These are phyloP conservation scores for Carassius auratus DNA, from an alignment of 2,113 vertebrate genomes.

Conservation along the genomic window DNA sequence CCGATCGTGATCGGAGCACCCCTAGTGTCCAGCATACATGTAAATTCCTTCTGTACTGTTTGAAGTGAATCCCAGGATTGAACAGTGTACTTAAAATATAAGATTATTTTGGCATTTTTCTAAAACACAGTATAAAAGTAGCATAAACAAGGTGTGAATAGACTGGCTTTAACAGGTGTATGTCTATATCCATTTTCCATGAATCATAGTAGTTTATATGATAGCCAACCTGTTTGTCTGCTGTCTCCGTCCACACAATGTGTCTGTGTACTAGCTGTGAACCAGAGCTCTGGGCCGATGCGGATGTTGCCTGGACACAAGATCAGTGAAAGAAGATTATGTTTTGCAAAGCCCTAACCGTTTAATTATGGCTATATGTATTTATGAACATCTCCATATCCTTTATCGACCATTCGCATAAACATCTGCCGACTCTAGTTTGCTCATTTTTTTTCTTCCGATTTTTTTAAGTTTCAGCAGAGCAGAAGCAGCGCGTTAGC, in stretches of 20 bases:
- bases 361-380: constrained; percentile 95
- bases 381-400: constrained; percentile 65
- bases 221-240: constrained; percentile 3
- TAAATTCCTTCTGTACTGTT: not conserved
- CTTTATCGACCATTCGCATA: constrained; percentile 74
- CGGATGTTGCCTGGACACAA: constrained; percentile 76
- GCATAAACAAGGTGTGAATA: not conserved
- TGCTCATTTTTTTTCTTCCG: not conserved
- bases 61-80: not conserved
- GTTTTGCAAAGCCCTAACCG: constrained; percentile 88
- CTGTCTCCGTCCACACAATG: not conserved
- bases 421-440: constrained; percentile 61
- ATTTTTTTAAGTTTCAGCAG: not conserved
- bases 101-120: too few species aligned
- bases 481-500: too few species aligned
- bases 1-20: too few species aligned
- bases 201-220: not conserved
- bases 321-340: constrained; percentile 92
- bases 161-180: not conserved
- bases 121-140: too few species aligned
- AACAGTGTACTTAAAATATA: not conserved
- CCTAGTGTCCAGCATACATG: too few species aligned
- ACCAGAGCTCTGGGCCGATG: not conserved
- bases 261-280: constrained; percentile 19
- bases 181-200: constrained; percentile 7